These are phyloP conservation scores for Drosophila nr. medialis DNA, from an alignment of 2,888 invertebrate genomes.

Conservation along the genomic window DNA sequence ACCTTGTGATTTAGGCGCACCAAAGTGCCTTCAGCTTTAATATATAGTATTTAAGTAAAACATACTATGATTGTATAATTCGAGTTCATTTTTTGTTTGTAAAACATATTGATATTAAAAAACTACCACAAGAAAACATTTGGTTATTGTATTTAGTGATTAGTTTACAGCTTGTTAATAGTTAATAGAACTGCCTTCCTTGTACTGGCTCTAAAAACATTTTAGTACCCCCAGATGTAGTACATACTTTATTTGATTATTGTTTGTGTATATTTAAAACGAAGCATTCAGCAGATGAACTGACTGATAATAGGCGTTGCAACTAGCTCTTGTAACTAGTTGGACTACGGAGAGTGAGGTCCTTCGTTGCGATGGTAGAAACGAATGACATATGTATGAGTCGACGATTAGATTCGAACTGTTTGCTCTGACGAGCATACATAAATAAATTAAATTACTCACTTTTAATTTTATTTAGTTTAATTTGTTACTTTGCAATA, in stretches of 20 bases:
- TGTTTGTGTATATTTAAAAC: too few relatives aligned
- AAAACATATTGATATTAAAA: constrained; percentile 46
- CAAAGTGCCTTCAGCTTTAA: constrained; percentile 14
- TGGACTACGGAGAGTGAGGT: too few relatives aligned
- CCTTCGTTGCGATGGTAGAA: too few relatives aligned
- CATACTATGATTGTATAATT: neutral
- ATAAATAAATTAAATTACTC: neutral
- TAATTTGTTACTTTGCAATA: neutral
- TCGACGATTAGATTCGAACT: too few relatives aligned
- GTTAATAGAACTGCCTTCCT: neutral
- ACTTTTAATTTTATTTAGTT: neutral
- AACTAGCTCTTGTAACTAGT: too few relatives aligned
- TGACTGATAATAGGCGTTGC: too few relatives aligned
- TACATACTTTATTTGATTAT: too few relatives aligned
- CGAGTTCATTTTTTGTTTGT: constrained; percentile 38
- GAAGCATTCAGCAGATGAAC: too few relatives aligned
- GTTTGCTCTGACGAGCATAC: too few relatives aligned
- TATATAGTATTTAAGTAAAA: neutral
- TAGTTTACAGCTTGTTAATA: neutral
- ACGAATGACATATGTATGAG: too few relatives aligned
- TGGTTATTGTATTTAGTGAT: neutral
- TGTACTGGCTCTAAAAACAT: neutral
- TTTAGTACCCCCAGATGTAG: too few relatives aligned
- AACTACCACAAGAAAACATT: neutral
- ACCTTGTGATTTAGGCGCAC: constrained; percentile 62